Base-by-base conservation (phyloP, 2,113 vertebrate species). In the Tragulus kanchil region DNA sequence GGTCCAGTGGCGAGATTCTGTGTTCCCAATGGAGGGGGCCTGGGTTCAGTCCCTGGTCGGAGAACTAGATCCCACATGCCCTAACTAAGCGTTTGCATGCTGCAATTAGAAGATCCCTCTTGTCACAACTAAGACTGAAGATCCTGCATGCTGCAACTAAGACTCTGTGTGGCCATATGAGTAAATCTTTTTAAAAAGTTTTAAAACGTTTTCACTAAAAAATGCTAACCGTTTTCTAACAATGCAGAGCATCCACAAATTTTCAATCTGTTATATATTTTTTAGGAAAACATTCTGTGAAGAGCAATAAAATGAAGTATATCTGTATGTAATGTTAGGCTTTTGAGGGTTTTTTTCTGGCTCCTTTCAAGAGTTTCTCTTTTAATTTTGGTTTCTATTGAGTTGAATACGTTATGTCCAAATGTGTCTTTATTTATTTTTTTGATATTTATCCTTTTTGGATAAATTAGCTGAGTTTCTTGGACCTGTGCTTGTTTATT, bases 311-410 rank as follows among this genome's bases (percentile, higher is more conserved):
- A 79, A 56, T 21, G n/a, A 56, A 12, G 1, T 81, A 36, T 42
- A 21, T 42, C 17, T 94, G 0, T 78, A 5, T 73, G 12, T 61
- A 67, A 59, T 92, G 36, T 56, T n/a, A 45, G 25, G 17, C 17
- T 69, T 87, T 36, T 36, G 36, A 36, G 36, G 36, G 2, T 36
- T 92, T 82, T 54, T 23, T 19, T 56, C 78, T 85, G 28, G n/a
- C 67, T 96, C 3, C 56, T 85, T 85, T 79, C 5, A 79, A 52
- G 54, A 64, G 56, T 85, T 85, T 83, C 16, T 62, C 19, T 89
- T 89, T 93, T 77, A 59, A 89, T 28, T 58, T 94, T 73, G 11
- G 17, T 91, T 87, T 86, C 82, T 23, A 81, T 25, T 65, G 19
- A 26, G 52, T 84, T 92, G 61, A 65, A 45, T 81, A 64, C 58